Conservation (phyloP, 2,888 invertebrate species). For the Dichetophora obliterata region DNA sequence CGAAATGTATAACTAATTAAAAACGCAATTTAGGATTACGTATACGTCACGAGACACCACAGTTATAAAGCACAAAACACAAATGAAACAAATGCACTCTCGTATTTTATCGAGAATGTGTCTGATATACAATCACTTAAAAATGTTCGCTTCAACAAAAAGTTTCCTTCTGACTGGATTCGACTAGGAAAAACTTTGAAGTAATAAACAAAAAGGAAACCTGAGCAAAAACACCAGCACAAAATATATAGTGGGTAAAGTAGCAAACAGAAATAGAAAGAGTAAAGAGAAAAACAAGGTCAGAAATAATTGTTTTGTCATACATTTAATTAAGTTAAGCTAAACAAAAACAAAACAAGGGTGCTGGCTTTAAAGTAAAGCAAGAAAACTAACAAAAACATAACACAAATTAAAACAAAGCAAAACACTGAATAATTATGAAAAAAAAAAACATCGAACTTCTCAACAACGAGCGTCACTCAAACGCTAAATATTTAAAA, state of each 20-base stretch:
- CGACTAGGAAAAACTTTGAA: too few relatives aligned
- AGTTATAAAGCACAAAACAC: not conserved
- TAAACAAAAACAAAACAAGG: conserved; percentile 39
- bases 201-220: conserved; percentile 6
- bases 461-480: not conserved
- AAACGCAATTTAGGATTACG: too few relatives aligned
- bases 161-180: too few relatives aligned
- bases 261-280: not conserved
- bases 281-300: conserved; percentile 58
- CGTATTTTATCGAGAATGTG: too few relatives aligned
- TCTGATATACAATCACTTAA: too few relatives aligned
- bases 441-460: not conserved
- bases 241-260: too few relatives aligned
- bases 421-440: not conserved
- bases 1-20: too few relatives aligned
- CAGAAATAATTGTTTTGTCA: conserved; percentile 60
- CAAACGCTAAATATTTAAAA: not conserved
- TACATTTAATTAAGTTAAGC: conserved; percentile 63
- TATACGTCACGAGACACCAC: too few relatives aligned
- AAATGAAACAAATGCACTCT: not conserved
- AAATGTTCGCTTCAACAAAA: too few relatives aligned
- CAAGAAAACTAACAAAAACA: not conserved
- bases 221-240: not conserved
- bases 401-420: not conserved
- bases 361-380: not conserved